Conservation (phyloP, 2,113 vertebrate genomes). For the Rafetus swinhoei region DNA sequence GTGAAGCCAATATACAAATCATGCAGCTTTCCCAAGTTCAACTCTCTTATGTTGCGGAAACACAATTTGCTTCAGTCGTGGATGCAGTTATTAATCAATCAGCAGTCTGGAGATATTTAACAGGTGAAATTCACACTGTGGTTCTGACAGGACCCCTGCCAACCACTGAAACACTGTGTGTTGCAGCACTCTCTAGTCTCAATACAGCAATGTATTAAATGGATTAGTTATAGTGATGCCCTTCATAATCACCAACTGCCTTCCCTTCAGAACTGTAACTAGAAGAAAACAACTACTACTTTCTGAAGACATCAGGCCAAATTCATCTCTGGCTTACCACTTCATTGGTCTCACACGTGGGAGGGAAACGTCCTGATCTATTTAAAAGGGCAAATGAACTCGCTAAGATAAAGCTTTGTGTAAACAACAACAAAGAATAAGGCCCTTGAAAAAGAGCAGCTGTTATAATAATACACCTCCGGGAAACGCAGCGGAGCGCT, state of each 20-base stretch:
- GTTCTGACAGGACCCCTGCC: constrained; percentile 48
- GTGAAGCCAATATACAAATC: constrained; percentile 65
- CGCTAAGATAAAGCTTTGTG: constrained; percentile 19
- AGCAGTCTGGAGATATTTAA: constrained; percentile 65
- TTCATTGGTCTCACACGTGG: not conserved
- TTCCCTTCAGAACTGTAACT: constrained; percentile 39
- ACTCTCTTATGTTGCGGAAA: constrained; percentile 49
- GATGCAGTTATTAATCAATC: constrained; percentile 34
- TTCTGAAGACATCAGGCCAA: constrained; percentile 29
- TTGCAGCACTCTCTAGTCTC: constrained; percentile 37
- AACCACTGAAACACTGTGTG: constrained; percentile 28
- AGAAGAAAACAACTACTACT: constrained; percentile 29
- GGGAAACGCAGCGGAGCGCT: not conserved
- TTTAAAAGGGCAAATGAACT: constrained; percentile 47
- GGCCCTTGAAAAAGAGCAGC: constrained; percentile 8
- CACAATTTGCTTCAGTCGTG: constrained; percentile 51
- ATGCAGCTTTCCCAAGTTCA: constrained; percentile 57
- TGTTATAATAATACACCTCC: not conserved
- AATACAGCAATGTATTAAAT: constrained; percentile 53
- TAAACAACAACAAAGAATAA: constrained; percentile 33
- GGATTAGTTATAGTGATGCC: not conserved
- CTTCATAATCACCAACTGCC: constrained; percentile 44
- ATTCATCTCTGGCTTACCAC: not conserved
- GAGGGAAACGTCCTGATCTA: not conserved
- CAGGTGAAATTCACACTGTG: constrained; percentile 45